phyloP scores from a whole-genome alignment of 2,797 vertebrate genomes.

The Cuculus canorus region DNA sequence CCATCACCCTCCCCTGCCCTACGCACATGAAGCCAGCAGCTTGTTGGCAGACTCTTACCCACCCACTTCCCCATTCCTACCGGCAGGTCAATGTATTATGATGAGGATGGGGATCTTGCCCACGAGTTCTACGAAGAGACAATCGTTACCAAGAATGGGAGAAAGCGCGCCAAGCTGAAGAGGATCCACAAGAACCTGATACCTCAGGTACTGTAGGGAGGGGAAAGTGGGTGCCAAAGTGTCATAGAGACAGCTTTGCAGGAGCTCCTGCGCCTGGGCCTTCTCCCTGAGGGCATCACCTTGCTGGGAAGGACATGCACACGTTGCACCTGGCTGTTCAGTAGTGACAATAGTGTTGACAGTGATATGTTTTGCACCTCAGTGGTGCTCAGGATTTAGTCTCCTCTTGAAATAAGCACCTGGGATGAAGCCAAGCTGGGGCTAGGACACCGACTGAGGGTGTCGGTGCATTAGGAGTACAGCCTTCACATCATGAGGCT shows the following conservation, averaged over 20 bases:
- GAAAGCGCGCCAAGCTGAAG: slow-evolving; percentile 95
- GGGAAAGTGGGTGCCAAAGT: background rate
- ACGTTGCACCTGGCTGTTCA: fast-evolving
- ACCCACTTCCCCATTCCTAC: background rate
- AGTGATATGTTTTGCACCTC: background rate
- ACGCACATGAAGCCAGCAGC: background rate
- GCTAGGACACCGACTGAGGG: background rate
- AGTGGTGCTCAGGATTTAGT: background rate
- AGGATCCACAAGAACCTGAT: slow-evolving; percentile 96
- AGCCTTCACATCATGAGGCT: background rate
- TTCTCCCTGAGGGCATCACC: background rate
- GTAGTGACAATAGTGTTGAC: background rate
- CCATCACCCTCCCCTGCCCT: too few relatives aligned
- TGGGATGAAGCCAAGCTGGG: background rate
- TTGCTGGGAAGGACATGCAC: background rate
- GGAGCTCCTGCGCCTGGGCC: background rate
- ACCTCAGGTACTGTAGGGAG: slow-evolving; percentile 86
- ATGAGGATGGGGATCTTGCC: slow-evolving; percentile 97
- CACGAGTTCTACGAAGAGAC: slow-evolving; percentile 98
- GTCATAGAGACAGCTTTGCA: background rate
- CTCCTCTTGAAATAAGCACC: background rate
- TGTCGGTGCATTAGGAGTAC: background rate
- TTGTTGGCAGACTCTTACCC: background rate
- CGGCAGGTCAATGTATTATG: slow-evolving; percentile 94
- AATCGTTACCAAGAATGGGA: slow-evolving; percentile 94